Base-by-base conservation (phyloP, 2,888 invertebrate genomes). In the Lepidonotus clava region DNA sequence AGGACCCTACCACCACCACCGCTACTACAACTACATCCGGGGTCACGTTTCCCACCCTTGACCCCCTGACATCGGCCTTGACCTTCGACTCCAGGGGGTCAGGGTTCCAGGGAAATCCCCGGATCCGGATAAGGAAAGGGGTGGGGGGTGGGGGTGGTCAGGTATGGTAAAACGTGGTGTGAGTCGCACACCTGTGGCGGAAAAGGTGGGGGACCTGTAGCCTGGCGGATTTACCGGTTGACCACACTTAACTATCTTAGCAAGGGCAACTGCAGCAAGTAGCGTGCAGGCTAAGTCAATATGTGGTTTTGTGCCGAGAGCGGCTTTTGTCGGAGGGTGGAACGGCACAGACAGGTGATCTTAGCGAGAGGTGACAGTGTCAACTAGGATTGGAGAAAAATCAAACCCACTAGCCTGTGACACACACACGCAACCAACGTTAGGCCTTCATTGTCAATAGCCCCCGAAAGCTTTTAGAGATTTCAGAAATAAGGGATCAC, bases 231-330 rank as follows among this genome's bases (percentile, higher is more conserved):
- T 18, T 71, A 11, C 34, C 36, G 71, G 71, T 71, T 18, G 71
- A 71, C 71, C 38, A 38, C 21, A 21, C 36, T 38, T 36, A 36
- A 38, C 71, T 71, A 71, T 61, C 61, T 61, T 71, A 71, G 38
- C n/a, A n/a, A n/a, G 14, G 36, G 14, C 36, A 36, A 21, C 11
- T 18, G 36, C 36, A 24, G 28, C 61, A 61, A 32, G 71, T 71
- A 71, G 71, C 71, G 34, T 1, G 36, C 18, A 34, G 61, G 28
- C 71, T 71, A 71, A 71, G 71, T 71, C 71, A 71, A 71, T 71
- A 71, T 71, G 71, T 71, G 38, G 36, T 71, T 38, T 71, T 71
- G 71, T 71, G 71, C 38, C 36, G 71, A 24, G 61, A 32, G 38
- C 34, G 21, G 38, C 71, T 71, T 71, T 71, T 71, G 71, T 71